Base-by-base conservation (phyloP, 2,113 vertebrate species). In the Corythoichthys intestinalis region DNA sequence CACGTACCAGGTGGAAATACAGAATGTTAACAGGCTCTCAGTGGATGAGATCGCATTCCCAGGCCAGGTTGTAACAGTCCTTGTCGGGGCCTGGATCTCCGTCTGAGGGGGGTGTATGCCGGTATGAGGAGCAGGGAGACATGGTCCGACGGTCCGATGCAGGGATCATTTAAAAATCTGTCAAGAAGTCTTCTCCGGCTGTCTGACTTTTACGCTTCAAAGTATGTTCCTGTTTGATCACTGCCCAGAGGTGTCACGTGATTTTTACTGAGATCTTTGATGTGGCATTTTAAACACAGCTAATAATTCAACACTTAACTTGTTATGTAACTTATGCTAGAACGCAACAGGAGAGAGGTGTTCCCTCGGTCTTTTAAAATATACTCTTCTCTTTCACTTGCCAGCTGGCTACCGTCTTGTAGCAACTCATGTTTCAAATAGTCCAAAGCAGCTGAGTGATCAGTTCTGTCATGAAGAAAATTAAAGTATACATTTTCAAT, bases 351-450 rank as follows among this genome's bases (percentile, higher is more conserved):
- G 59, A 61, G 47, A 69, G 75, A 73, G 59, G 64, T 65, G 57
- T 72, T 75, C 52, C 39, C 72, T 66, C 38, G 39, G 44, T 70
- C 56, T 49, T 72, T 72, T 4, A 67, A 67, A 58, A 76, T 17
- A 39, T 57, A 34, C 62, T 46, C 15, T 57, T 12, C 65, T 49
- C 12, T 62, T 56, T 54, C 60, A 65, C 44, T n/a, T 50, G 35
- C 50, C 75, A 78, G 78, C 75, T 84, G 82, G 78, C 61, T 76
- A 69, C 37, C 35, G 78, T 81, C 65, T 64, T 66, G 7, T 11
- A 5, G 52, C 17, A 53, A 73, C 67, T 78, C 47, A 76, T 52
- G 73, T 76, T 78, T 78, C 78, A 69, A 70, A 68, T 66, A 53
- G 57, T 71, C 61, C 56, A 46, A 50, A 67, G 54, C 71, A 44